Evolutionary conservation across 2,888 invertebrate genomes (phyloP), one percentile per base, ranked within the genome.

Genomic region (Nephrotoma appendiculata): DNA sequence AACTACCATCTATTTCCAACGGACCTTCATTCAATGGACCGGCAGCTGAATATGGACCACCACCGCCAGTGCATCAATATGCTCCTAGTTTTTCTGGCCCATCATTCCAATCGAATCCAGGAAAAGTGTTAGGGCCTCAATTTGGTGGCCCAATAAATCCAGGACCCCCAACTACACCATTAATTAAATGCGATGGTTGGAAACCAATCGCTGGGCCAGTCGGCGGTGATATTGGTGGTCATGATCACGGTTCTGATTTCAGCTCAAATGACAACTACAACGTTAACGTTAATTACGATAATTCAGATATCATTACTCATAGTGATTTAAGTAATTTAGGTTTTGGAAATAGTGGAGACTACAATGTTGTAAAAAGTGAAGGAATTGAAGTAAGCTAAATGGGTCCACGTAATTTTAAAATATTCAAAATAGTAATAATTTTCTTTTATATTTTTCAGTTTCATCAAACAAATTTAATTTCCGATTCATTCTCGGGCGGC

Each of bases 101-200:
- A 15, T 45, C 86, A 11, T 87, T 86, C 41, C 87, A 87, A 11
- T 43, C 44, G 12, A 85, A 15, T 83, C 12, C 86, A 19, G 86
- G 44, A 2, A 71, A 71, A 9, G 71, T 71, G 11, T 31, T 71
- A 31, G 71, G 71, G 31, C 71, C 71, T 9, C 71, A 71, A 71
- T 71, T 71, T n/a, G 48, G 48, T 2, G 71, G 45, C 11, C 86
- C 84, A 71, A 71, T 71, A 41, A 94, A 94, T 1, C 95, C 95
- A 71, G 95, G 95, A 0, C 95, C 96, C 0, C 95, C 96, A 0
- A 95, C 95, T 0, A 95, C 88, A n/a, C 95, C 6, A 94, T 96
- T 95, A 90, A 94, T 96, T 45, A 92, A 95, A 86, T 96, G 96
- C 89, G 97, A 97, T 89, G 97, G 97, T 42, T 97, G 97, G 97